Percentiles rank a stretch among this genome's conserved stretches.
Evolutionary conservation across 2,888 invertebrate genomes (phyloP).

Genomic region (Drosophila histrio): DNA sequence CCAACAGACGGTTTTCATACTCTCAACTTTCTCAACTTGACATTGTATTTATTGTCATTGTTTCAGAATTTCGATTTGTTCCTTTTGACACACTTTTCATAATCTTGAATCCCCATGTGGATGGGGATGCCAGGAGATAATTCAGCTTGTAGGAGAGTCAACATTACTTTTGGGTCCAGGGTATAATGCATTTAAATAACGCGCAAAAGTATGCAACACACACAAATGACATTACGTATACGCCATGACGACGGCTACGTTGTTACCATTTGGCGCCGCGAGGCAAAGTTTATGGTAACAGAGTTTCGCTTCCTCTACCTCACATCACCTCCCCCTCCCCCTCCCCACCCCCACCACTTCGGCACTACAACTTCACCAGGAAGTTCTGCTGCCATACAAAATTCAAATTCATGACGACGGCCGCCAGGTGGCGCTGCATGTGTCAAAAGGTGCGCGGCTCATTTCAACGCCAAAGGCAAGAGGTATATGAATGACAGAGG

Average conservation of each 20-base stretch:
- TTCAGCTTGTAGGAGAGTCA: neutral
- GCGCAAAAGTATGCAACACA: constrained; percentile 48
- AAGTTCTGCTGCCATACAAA: constrained; percentile 23
- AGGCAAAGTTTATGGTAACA: constrained; percentile 38
- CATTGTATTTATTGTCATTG: neutral
- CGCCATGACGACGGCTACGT: constrained; percentile 31
- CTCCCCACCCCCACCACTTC: neutral
- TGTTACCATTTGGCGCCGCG: constrained; percentile 13
- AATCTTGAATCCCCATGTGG: neutral
- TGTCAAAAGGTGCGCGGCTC: constrained; percentile 65
- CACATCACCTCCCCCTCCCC: neutral
- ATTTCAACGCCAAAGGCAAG: constrained; percentile 49
- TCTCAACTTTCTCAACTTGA: neutral
- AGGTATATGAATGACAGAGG: neutral
- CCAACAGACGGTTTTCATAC: too few relatives aligned
- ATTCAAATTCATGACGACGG: constrained; percentile 72
- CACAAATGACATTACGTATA: constrained; percentile 62
- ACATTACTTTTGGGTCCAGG: constrained; percentile 1
- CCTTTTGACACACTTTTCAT: neutral
- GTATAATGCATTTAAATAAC: constrained; percentile 58
- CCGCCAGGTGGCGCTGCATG: constrained; percentile 71
- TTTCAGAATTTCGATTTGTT: neutral
- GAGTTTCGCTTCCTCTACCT: constrained; percentile 4
- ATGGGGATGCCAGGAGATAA: neutral
- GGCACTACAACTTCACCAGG: neutral